Evolutionary conservation across 2,113 vertebrate genomes (phyloP).

Genomic region (Spea multiplicata): DNA sequence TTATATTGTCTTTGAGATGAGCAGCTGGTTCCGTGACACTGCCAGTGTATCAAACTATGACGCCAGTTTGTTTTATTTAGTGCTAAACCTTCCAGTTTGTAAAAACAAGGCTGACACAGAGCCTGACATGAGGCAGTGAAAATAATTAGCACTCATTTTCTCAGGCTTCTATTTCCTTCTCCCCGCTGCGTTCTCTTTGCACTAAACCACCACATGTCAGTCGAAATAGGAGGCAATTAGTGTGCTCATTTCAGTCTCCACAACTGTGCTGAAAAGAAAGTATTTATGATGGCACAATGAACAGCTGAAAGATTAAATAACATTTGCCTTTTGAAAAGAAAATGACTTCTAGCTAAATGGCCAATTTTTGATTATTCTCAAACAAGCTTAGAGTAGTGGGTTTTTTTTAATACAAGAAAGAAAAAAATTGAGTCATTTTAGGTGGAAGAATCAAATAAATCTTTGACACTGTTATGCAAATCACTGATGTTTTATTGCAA

Average conservation of each 20-base stretch:
- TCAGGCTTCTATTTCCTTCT: constrained; percentile 99
- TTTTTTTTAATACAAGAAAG: constrained; percentile 90
- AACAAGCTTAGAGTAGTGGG: constrained; percentile 98
- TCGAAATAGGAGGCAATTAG: constrained; percentile 99
- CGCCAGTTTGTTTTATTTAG: constrained; percentile 99
- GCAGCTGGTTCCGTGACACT: constrained; percentile 99
- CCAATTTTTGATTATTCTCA: constrained; percentile 99
- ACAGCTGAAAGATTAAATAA: constrained; percentile 99
- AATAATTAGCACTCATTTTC: constrained; percentile 99
- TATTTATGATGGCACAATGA: constrained; percentile 99
- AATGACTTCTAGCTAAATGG: constrained; percentile 99
- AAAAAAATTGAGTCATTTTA: constrained; percentile 85
- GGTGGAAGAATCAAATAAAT: constrained; percentile 94
- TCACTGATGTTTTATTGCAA: constrained; percentile 89
- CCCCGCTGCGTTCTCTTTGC: constrained; percentile 99
- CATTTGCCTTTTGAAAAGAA: constrained; percentile 99
- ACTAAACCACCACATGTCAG: constrained; percentile 99
- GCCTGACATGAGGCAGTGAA: constrained; percentile 99
- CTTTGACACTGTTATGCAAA: constrained; percentile 83
- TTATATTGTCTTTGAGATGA: constrained; percentile 99
- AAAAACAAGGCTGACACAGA: constrained; percentile 99
- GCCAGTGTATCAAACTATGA: constrained; percentile 98
- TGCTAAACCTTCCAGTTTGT: constrained; percentile 99
- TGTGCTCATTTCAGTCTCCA: constrained; percentile 99
- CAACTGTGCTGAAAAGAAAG: constrained; percentile 99